Base-by-base conservation (phyloP, 1,140 invertebrate species). In the Aphis craccivora region DNA sequence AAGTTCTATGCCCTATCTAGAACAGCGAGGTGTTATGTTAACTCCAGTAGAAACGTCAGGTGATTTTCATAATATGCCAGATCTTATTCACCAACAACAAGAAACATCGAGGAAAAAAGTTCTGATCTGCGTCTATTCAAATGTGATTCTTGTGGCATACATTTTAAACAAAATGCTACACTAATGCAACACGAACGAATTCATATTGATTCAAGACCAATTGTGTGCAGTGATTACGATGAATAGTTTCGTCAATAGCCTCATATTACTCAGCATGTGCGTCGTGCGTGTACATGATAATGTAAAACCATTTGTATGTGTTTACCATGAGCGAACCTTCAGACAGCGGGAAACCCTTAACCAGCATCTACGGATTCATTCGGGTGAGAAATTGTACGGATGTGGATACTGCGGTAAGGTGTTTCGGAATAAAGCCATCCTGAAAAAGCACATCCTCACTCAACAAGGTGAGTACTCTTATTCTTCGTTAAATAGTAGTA, bases 381-480 rank as follows among this genome's bases (percentile, higher is more conserved):
- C 97, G 96, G 97, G 97, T 98, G 97, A 98, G 97, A 98, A 98
- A 97, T 98, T 98, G 96, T 98, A 97, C 97, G 97, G 97, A 96
- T 98, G 98, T 96, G 97, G 97, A 96, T 97, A 98, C 96, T 98
- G 98, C 97, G 97, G 97, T 96, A 98, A 98, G 97, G 97, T 97
- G 96, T 98, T 98, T 97, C 97, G 97, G 96, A 97, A 98, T 96
- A 98, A 98, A 97, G 98, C 97, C 96, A 98, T 98, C 97, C 97
- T 98, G 96, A 98, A 98, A 96, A 97, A 98, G 97, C 98, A 98
- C 97, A 97, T 98, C 97, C 97, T 98, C 96, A 98, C 98, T 96
- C 98, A 99, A 96, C 98, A 98, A 97, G 98, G 98, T 96, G 98
- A 98, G 97, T 97, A 96, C 95, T 95, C 95, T 95, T 95, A 94